phyloP scores from a whole-genome alignment of 2,113 vertebrate genomes.

The Podarcis raffonei region DNA sequence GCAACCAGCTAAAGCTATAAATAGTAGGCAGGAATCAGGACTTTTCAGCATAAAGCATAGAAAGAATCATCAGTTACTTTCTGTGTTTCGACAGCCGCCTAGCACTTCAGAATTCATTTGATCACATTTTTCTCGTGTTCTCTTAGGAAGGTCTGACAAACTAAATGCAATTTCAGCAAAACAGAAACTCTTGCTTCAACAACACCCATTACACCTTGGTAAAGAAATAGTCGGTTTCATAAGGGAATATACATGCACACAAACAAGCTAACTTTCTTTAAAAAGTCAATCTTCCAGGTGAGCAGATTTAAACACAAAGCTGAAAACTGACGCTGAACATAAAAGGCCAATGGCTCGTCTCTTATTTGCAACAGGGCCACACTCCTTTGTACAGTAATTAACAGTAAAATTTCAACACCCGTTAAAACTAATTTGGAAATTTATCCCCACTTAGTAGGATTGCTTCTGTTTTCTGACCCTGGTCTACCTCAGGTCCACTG shows the following conservation, averaged over 20 bases:
- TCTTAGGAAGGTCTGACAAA: not conserved
- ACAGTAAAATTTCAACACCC: not conserved
- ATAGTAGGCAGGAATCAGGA: not conserved
- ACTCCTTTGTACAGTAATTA: not conserved
- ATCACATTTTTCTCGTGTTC: not conserved
- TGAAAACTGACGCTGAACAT: not conserved
- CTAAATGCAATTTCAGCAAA: not conserved
- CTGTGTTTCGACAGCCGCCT: not conserved
- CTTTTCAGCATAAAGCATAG: not conserved
- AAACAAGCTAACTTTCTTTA: not conserved
- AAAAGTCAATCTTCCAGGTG: not conserved
- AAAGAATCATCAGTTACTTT: accelerated
- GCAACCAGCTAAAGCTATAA: accelerated
- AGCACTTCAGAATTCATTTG: not conserved
- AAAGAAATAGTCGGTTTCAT: not conserved
- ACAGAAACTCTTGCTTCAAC: not conserved
- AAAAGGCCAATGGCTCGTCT: not conserved
- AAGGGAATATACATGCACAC: not conserved
- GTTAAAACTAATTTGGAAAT: not conserved
- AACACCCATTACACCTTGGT: not conserved
- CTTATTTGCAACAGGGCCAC: not conserved
- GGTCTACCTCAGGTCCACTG: not conserved
- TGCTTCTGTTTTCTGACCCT: not conserved
- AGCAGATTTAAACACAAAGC: not conserved
- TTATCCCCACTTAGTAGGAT: not conserved